Evolutionary conservation across 2,888 invertebrate genomes (phyloP).

Genomic region (Tortrix viridana): DNA sequence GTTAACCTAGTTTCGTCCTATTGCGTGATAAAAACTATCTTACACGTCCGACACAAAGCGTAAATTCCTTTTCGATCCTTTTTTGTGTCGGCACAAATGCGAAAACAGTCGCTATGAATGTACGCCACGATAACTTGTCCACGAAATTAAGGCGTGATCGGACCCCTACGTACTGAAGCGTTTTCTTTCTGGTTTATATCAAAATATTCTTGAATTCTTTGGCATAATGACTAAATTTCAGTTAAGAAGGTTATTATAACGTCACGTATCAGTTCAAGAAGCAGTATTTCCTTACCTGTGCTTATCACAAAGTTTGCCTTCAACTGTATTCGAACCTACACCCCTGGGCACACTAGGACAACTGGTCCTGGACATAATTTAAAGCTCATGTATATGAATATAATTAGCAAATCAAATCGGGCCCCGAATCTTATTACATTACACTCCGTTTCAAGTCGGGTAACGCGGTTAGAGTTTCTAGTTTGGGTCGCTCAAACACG

Average conservation of each 20-base stretch:
- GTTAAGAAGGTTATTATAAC: too few relatives aligned
- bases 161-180: slow-evolving; percentile 6
- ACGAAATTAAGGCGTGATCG: slow-evolving; percentile 25
- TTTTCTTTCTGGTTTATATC: slow-evolving; percentile 18
- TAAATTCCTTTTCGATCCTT: slow-evolving; percentile 1
- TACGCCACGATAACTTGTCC: slow-evolving; percentile 30
- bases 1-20: too few relatives aligned
- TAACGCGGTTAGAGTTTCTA: slow-evolving; percentile 21
- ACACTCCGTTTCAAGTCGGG: slow-evolving; percentile 13
- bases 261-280: too few relatives aligned
- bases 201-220: too few relatives aligned
- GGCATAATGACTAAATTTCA: too few relatives aligned
- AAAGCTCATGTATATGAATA: slow-evolving; percentile 11
- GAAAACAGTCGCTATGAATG: slow-evolving; percentile 14
- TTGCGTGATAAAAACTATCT: not conserved
- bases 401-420: slow-evolving; percentile 30
- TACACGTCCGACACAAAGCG: not conserved
- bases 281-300: too few relatives aligned
- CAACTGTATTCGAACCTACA: too few relatives aligned
- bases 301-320: too few relatives aligned
- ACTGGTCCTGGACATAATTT: not conserved
- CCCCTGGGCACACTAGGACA: too few relatives aligned
- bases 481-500: slow-evolving; percentile 10
- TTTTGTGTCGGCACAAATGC: slow-evolving; percentile 25
- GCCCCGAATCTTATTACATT: slow-evolving; percentile 13